Evolutionary conservation across 1,140 invertebrate species (phyloP).

Genomic region (Apis florea): DNA sequence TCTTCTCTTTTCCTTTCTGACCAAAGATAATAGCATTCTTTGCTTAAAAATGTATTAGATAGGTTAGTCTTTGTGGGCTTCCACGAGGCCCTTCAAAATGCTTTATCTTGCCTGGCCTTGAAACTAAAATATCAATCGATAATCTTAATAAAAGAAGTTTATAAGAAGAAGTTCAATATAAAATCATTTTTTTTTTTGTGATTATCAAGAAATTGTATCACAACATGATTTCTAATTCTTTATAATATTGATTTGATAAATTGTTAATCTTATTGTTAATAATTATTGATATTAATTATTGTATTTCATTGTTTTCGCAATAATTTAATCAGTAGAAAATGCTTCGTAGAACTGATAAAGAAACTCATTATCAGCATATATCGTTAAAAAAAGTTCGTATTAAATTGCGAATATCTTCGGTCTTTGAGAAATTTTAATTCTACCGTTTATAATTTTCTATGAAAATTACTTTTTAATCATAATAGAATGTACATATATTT

Average conservation of each 20-base stretch:
- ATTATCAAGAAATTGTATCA: not conserved
- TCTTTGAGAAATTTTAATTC: not conserved
- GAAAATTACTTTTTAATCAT: not conserved
- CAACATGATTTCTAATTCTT: not conserved
- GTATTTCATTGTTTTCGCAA: not conserved
- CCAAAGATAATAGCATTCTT: not conserved
- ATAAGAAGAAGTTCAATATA: slow-evolving; percentile 1
- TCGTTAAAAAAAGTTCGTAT: not conserved
- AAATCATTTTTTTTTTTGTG: not conserved
- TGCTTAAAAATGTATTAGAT: slow-evolving; percentile 16
- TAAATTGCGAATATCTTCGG: not conserved
- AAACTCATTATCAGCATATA: slow-evolving; percentile 6
- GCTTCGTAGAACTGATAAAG: slow-evolving; percentile 30
- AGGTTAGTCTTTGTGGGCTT: slow-evolving; percentile 3
- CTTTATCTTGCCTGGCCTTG: slow-evolving; percentile 8
- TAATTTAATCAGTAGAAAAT: not conserved
- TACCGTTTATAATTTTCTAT: not conserved
- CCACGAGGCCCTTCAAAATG: slow-evolving; percentile 24
- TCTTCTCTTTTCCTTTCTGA: not conserved
- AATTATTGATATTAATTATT: not conserved
- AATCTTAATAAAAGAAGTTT: slow-evolving; percentile 7
- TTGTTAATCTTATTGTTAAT: too few species aligned
- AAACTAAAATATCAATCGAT: slow-evolving; percentile 37
- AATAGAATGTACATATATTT: not conserved
- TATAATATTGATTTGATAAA: not conserved